phyloP scores from a whole-genome alignment of 2,113 vertebrate species.

The cattle (Bos taurus) region ARS-UCD2.0 NC_037328.1:125662501-125663000 shows the following conservation, averaged over 20 bases:
- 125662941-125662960: background rate
- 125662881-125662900: background rate
- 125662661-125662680: background rate
- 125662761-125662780: background rate
- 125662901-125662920: fast-evolving
- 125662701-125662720: background rate
- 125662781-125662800: background rate
- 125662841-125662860: background rate
- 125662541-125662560: background rate
- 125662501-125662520: background rate
- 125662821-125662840: background rate
- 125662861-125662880: background rate
- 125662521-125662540: background rate
- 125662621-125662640: too few relatives aligned
- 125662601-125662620: background rate
- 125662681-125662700: background rate
- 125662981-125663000: background rate
- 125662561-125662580: background rate
- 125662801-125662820: background rate
- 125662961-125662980: background rate
- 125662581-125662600: too few relatives aligned
- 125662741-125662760: background rate
- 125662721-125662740: background rate
- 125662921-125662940: background rate
- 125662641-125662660: background rate